Evolutionary conservation across 1,140 invertebrate genomes (phyloP).

Genomic region (Penaeus japonicus): DNA sequence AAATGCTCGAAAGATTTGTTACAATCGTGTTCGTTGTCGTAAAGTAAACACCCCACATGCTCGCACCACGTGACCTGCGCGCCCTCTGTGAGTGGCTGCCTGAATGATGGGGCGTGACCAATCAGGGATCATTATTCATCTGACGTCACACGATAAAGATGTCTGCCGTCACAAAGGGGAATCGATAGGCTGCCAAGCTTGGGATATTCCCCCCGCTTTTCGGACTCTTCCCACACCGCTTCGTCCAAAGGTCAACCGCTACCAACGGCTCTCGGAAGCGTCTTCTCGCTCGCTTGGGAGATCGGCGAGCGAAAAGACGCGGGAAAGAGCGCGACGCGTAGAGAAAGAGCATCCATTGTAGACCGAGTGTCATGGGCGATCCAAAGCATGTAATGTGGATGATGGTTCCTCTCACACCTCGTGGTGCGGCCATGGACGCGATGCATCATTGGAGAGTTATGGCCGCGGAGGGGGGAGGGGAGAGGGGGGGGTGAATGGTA

Average conservation of each 20-base stretch:
- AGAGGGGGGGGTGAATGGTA: neutral
- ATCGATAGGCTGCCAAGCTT: slow-evolving; percentile 40
- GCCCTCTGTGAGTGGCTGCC: slow-evolving; percentile 31
- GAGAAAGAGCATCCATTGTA: neutral
- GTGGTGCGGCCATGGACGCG: neutral
- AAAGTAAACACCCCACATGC: neutral
- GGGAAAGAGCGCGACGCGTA: neutral
- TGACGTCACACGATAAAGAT: slow-evolving; percentile 55
- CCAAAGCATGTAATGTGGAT: slow-evolving; percentile 43
- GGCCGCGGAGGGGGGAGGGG: neutral
- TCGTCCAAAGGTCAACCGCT: neutral
- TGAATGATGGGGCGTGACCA: slow-evolving; percentile 51
- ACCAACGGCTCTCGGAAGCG: neutral
- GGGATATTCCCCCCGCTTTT: neutral
- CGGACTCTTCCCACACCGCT: too few species aligned
- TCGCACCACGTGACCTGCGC: slow-evolving; percentile 31
- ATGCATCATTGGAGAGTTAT: slow-evolving; percentile 24
- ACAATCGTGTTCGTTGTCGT: too few species aligned
- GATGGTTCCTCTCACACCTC: neutral
- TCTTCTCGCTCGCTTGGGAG: neutral
- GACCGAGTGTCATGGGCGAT: neutral
- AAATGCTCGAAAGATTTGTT: too few species aligned
- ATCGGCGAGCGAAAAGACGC: neutral
- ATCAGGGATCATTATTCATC: slow-evolving; percentile 47
- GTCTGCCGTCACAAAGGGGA: slow-evolving; percentile 49